Base-by-base conservation (phyloP, 2,888 invertebrate species). In the Tenthredo amoena region DNA sequence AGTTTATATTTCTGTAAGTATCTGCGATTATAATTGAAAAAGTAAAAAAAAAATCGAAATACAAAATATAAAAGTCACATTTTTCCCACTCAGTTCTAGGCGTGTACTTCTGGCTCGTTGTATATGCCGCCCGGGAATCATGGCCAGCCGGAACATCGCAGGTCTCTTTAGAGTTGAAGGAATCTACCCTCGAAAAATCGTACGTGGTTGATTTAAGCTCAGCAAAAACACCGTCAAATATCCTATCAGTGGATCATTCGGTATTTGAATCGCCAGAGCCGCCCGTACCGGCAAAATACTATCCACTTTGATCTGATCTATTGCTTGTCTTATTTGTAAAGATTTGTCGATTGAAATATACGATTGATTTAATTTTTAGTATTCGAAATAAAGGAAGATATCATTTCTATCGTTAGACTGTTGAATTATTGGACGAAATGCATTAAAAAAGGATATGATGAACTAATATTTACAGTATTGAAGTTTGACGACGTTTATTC, bases 31-130 rank as follows among this genome's bases (percentile, higher is more conserved):
- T 55, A 50, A 31, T 50, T 43, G 37, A 7, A 37, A n/a, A 18
- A 40, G 10, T 62, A 40, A 18, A 62, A 40, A 21, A 50, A 50
- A 47, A 76, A 43, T 58, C 5, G 2, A 21, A 9, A 21, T 34
- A 50, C n/a, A 40, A 58, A 79, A 40, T 58, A 58, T 3, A 79
- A 12, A 37, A 34, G 1, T 18, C 4, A 34, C 15, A 15, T 83
- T 83, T 65, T 47, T 83, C 43, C 31, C 18, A 21, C 55, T n/a
- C n/a, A 81, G 93, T 92, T 81, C 68, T 90, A 12, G 89, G 90
- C 84, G 86, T 88, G 40, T 93, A 92, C 86, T 91, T 92, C 77
- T 93, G 93, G 92, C 89, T 90, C 89, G 85, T 91, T 31, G 92
- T 93, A 7, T 91, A 91, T 85, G 86, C 89, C n/a, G 92, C 92